Evolutionary conservation across 1,140 invertebrate genomes (phyloP).

Genomic region (Drusus annulatus): DNA sequence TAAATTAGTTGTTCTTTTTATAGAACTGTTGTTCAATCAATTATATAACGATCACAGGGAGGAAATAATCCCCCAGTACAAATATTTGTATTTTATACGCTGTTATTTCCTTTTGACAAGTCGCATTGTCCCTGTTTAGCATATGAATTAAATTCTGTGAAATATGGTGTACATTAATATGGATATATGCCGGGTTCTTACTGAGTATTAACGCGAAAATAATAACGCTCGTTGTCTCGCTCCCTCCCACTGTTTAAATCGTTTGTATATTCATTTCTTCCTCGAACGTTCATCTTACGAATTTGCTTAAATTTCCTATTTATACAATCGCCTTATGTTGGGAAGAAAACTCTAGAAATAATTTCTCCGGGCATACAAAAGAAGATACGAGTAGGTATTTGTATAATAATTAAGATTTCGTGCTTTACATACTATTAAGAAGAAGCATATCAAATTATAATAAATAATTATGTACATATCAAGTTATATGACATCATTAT

Average conservation of each 20-base stretch:
- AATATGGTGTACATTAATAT: conserved; percentile 60
- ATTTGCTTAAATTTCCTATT: conserved; percentile 57
- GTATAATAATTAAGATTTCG: too few relatives aligned
- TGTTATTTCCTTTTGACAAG: conserved; percentile 52
- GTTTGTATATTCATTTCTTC: conserved; percentile 35
- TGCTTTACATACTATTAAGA: too few relatives aligned
- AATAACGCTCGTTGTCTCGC: conserved; percentile 49
- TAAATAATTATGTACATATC: too few relatives aligned
- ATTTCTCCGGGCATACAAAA: too few relatives aligned
- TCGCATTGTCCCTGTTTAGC: conserved; percentile 58
- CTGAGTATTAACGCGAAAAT: conserved; percentile 58
- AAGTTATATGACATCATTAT: too few relatives aligned
- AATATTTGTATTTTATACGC: conserved; percentile 31
- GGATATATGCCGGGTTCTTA: conserved; percentile 59
- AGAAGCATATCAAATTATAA: too few relatives aligned
- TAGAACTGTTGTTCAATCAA: too few relatives aligned
- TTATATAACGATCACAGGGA: background rate
- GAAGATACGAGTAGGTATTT: too few relatives aligned
- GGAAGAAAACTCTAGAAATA: conserved; percentile 20
- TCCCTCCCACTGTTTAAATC: conserved; percentile 21
- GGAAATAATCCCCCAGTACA: background rate
- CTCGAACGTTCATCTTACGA: conserved; percentile 45
- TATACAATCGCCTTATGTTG: conserved; percentile 56
- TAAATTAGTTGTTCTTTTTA: too few relatives aligned
- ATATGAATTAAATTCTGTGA: conserved; percentile 59